Percentiles rank a stretch among this genome's conserved stretches.
These are phyloP conservation scores for Linepithema humile DNA, from an alignment of 1,140 invertebrate species.

Conservation along the genomic window DNA sequence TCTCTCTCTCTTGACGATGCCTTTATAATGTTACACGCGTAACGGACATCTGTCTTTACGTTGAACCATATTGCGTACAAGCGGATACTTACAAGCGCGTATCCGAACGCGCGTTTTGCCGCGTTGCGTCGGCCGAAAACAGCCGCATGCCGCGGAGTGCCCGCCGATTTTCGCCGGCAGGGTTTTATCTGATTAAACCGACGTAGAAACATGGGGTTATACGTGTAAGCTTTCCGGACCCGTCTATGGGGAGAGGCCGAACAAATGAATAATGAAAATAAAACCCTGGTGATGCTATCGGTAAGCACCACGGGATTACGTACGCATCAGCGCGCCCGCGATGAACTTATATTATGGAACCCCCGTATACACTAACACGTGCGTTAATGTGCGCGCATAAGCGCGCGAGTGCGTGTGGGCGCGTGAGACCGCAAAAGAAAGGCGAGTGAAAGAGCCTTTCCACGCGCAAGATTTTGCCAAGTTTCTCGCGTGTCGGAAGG, in stretches of 20 bases:
- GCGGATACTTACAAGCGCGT: neutral
- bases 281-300: slow-evolving; percentile 83
- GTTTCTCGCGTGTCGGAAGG: slow-evolving; percentile 12
- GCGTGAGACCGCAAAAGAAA: slow-evolving; percentile 44
- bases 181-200: slow-evolving; percentile 84
- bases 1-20: neutral
- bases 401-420: neutral
- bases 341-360: slow-evolving; percentile 78
- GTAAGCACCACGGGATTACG: slow-evolving; percentile 82
- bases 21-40: neutral
- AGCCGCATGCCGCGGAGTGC: slow-evolving; percentile 36
- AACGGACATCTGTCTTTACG: slow-evolving; percentile 10
- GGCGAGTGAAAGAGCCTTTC: slow-evolving; percentile 53
- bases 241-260: slow-evolving; percentile 79
- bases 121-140: slow-evolving; percentile 27
- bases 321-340: slow-evolving; percentile 81
- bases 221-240: slow-evolving; percentile 78
- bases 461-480: slow-evolving; percentile 38
- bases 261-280: slow-evolving; percentile 85
- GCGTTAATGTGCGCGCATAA: slow-evolving; percentile 9
- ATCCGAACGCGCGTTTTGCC: slow-evolving; percentile 32
- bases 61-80: slow-evolving; percentile 19
- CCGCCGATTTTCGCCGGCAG: slow-evolving; percentile 73
- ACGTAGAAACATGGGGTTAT: slow-evolving; percentile 84
- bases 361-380: slow-evolving; percentile 1